These are phyloP conservation scores for Euphonia xanthogaster DNA, from an alignment of 2,797 vertebrate species.

Conservation along the genomic window DNA sequence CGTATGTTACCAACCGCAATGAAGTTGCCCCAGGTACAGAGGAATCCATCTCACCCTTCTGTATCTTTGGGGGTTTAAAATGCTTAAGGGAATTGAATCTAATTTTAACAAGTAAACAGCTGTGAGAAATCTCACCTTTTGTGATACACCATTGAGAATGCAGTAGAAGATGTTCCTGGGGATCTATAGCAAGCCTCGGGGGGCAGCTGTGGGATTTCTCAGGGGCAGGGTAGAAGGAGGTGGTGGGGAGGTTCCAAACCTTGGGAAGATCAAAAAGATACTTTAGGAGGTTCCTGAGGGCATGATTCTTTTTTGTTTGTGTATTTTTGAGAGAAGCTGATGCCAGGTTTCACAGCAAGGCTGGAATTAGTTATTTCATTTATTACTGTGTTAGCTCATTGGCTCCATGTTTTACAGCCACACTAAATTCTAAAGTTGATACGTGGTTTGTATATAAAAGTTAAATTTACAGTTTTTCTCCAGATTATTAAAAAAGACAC, in stretches of 20 bases:
- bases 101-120: background rate
- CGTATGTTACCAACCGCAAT: background rate
- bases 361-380: background rate
- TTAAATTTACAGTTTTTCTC: background rate
- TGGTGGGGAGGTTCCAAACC: background rate
- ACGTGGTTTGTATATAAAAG: background rate
- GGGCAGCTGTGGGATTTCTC: background rate
- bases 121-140: background rate
- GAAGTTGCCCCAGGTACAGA: background rate
- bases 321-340: background rate
- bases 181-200: rapidly evolving
- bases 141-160: background rate
- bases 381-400: background rate
- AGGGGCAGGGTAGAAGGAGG: rapidly evolving
- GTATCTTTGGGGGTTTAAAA: background rate
- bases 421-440: background rate
- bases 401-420: background rate
- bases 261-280: background rate
- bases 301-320: background rate
- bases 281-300: background rate
- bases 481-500: background rate
- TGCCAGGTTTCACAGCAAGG: background rate
- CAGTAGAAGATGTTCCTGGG: background rate
- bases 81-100: background rate
- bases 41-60: background rate